phyloP scores from a whole-genome alignment of 2,797 vertebrate species.

The Echiichthys vipera region DNA sequence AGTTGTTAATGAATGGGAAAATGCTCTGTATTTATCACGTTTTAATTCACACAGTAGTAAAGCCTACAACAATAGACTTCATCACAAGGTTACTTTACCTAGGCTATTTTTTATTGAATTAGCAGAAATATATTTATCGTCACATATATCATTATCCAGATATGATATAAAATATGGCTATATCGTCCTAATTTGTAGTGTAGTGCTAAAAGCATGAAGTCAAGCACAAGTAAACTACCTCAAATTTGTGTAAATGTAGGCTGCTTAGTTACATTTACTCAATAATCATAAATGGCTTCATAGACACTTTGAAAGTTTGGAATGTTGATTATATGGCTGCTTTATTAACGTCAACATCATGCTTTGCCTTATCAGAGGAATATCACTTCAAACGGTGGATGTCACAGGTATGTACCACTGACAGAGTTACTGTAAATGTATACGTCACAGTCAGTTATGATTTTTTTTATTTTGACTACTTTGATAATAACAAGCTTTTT shows the following conservation, averaged over 20 bases:
- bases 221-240: not conserved
- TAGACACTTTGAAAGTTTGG: not conserved
- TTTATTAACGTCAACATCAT: not conserved
- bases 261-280: not conserved
- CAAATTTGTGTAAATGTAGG: not conserved
- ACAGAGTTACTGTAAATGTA: not conserved
- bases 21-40: no score
- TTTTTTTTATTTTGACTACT: not conserved
- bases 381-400: slow-evolving; percentile 68
- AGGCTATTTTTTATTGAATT: no score
- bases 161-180: no score
- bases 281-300: not conserved
- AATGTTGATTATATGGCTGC: not conserved
- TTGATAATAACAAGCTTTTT: not conserved
- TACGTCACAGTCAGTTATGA: not conserved
- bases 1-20: no score
- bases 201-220: no score
- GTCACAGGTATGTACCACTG: slow-evolving; percentile 54
- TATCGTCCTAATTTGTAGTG: no score
- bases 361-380: slow-evolving; percentile 62
- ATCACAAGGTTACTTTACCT: no score
- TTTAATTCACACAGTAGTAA: no score
- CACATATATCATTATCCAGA: no score
- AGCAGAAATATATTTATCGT: no score
- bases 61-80: no score